Conservation (phyloP, 1,140 invertebrate genomes). For the Ceratosolen solmsi region DNA sequence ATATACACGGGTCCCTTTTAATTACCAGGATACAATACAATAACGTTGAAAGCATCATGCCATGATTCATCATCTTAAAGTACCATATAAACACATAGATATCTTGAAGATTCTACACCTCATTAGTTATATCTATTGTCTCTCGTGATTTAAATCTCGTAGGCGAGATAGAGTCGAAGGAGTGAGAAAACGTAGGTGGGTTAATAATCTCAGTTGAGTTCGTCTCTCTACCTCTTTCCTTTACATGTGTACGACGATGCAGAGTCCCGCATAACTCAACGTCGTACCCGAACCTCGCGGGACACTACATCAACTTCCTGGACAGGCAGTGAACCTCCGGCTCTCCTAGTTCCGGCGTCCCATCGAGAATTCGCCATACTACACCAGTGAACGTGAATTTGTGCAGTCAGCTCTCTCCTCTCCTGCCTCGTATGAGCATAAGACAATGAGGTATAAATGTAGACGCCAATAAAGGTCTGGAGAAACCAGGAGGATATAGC, state of each 20-base stretch:
- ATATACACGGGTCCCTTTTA: too few relatives aligned
- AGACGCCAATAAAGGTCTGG: neutral
- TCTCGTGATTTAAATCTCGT: neutral
- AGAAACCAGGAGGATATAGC: slow-evolving; percentile 50
- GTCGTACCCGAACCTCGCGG: slow-evolving; percentile 58
- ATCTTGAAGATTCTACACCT: too few relatives aligned
- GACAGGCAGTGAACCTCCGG: slow-evolving; percentile 43
- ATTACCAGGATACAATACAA: too few relatives aligned
- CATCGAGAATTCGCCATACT: slow-evolving; percentile 24
- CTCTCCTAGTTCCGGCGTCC: neutral
- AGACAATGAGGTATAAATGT: slow-evolving; percentile 31
- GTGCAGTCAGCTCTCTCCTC: neutral
- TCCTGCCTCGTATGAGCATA: slow-evolving; percentile 55
- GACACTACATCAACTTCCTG: slow-evolving; percentile 61
- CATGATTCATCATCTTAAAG: too few relatives aligned
- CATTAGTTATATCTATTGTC: neutral
- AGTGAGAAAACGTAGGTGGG: neutral
- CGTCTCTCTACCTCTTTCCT: neutral
- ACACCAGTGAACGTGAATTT: neutral
- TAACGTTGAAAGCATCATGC: too few relatives aligned
- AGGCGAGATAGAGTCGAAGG: neutral
- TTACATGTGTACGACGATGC: neutral
- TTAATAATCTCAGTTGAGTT: neutral
- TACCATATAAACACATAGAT: too few relatives aligned
- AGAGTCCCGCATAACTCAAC: slow-evolving; percentile 62